Conservation (phyloP, 2,113 vertebrate species). For the Rhadina sibilatrix region DNA sequence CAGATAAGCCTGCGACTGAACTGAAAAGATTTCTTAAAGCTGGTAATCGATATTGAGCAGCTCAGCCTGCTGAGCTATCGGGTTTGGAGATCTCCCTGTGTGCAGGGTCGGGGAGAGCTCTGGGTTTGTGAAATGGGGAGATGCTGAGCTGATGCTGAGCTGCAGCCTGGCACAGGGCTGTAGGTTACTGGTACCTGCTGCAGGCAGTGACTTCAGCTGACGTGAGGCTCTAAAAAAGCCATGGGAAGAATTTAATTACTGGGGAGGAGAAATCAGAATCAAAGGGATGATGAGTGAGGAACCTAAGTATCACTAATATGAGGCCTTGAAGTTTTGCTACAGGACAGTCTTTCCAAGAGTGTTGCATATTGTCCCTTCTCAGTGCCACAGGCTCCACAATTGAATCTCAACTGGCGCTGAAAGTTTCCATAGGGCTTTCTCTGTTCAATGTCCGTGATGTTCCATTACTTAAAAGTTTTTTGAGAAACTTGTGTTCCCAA, state of each 20-base stretch:
- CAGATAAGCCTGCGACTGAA: constrained; percentile 52
- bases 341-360: background rate
- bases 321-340: background rate
- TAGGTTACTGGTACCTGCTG: background rate
- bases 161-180: background rate
- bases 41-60: constrained; percentile 49
- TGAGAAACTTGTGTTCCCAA: background rate
- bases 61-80: background rate
- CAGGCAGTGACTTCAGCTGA: background rate
- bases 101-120: background rate
- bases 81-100: background rate
- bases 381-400: accelerated
- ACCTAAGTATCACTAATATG: background rate
- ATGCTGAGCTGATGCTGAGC: background rate
- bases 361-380: background rate
- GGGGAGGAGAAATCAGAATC: background rate
- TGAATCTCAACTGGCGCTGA: background rate
- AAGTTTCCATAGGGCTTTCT: background rate
- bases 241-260: background rate
- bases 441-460: background rate
- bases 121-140: background rate
- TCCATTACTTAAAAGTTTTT: background rate
- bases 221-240: background rate
- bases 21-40: constrained; percentile 68
- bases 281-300: background rate